Base-by-base conservation (phyloP, 2,797 vertebrate genomes). In the Pseudochirops corinnae region DNA sequence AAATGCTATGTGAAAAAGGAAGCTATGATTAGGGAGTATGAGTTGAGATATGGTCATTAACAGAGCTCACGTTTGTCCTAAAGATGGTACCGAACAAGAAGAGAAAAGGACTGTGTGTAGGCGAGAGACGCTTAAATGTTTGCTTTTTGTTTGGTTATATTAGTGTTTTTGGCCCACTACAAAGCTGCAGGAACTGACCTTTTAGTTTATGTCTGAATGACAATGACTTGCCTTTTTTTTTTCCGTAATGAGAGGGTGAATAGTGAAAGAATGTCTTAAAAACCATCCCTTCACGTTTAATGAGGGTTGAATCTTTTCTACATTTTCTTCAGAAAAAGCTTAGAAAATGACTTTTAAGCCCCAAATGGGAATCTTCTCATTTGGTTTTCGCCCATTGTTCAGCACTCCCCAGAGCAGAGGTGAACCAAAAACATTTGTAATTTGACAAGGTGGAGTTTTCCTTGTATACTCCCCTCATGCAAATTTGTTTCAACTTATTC, bases 161-260 rank as follows among this genome's bases (percentile, higher is more conserved):
- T 55, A 0, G 26, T 60, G 50, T 94, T 95, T 91, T 94, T 55
- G 24, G 50, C 58, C 93, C 10, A 13, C 90, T 91, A 62, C 46
- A 24, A 55, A 18, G 56, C 60, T 82, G 82, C 93, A 87, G 91
- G 93, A 92, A 24, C 55, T 96, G 97, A 97, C 96, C 94, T 97
- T 98, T 97, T 57, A 57, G 56, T 58, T 92, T 91, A 53, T 56
- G 14, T 33, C 91, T 52, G 94, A 97, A 95, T 96, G 97, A 94
- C 97, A 56, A 39, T 0, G 92, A 55, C 57, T 1, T 60, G 46
- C 58, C 92, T 95, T 92, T 55, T 1, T 62, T 5, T 94, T 62
- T 92, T 93, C 92, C 50, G 0, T 90, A 97, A 94, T 92, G 96
- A 96, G 94, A 93, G 93, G 96, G 18, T 24, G 50, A 92, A 57